Evolutionary conservation across 2,888 invertebrate species (phyloP).

Genomic region (Corythucha ciliata): DNA sequence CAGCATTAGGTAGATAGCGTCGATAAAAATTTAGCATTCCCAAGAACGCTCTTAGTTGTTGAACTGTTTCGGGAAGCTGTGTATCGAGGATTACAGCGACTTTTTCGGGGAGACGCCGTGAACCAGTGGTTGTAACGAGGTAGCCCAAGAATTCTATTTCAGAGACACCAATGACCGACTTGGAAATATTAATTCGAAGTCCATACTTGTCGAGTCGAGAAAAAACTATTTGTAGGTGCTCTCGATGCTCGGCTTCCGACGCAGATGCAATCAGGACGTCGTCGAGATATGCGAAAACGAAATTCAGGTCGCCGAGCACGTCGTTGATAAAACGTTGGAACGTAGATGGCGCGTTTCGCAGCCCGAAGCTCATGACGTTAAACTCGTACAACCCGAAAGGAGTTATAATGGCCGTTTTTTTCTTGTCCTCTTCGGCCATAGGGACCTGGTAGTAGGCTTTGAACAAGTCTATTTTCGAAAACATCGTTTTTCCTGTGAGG

Average conservation of each 20-base stretch:
- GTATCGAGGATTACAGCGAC: constrained; percentile 24
- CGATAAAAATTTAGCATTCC: constrained; percentile 41
- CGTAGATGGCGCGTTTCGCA: constrained; percentile 33
- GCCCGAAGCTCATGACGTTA: constrained; percentile 18
- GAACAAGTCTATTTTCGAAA: constrained; percentile 27
- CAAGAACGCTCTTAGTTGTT: constrained; percentile 34
- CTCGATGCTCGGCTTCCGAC: constrained; percentile 14
- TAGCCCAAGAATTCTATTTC: constrained; percentile 16
- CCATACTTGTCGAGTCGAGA: constrained; percentile 12
- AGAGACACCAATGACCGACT: constrained; percentile 7
- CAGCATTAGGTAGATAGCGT: constrained; percentile 35
- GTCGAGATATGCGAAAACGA: constrained; percentile 33
- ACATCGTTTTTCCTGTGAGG: constrained; percentile 30
- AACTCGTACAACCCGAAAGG: constrained; percentile 18
- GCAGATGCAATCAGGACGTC: constrained; percentile 29
- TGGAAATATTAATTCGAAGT: constrained; percentile 10
- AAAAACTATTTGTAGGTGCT: constrained; percentile 10
- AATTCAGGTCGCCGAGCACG: constrained; percentile 27
- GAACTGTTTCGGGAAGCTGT: constrained; percentile 24
- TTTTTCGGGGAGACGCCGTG: constrained; percentile 20
- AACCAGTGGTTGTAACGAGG: constrained; percentile 13
- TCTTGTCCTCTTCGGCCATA: constrained; percentile 7
- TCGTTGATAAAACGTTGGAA: constrained; percentile 35
- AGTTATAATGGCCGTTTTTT: constrained; percentile 31
- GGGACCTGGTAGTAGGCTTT: constrained; percentile 22